Percentiles rank a stretch among this genome's conserved stretches.
Conservation (phyloP, 2,888 invertebrate genomes). For the Actias luna region DNA sequence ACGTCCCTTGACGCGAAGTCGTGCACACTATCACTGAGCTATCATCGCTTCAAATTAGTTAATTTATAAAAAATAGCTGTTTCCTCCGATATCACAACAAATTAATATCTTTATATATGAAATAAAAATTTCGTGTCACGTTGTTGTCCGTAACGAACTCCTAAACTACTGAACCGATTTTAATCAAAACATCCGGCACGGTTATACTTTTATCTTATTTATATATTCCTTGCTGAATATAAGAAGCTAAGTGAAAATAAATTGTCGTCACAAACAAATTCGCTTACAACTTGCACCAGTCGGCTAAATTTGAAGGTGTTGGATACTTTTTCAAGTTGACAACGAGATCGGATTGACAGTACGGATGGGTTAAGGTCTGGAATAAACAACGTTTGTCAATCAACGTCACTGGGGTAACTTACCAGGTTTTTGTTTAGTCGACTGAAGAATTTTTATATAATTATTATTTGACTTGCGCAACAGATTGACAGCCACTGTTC, state of each 20-base stretch:
- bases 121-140: no score
- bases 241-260: neutral
- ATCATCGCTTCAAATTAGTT: no score
- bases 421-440: slow-evolving; percentile 37
- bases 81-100: no score
- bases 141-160: no score
- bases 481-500: neutral
- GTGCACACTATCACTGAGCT: no score
- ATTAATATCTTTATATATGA: no score
- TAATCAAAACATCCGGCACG: no score
- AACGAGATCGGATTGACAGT: slow-evolving; percentile 60
- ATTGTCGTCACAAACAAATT: neutral
- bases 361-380: slow-evolving; percentile 50
- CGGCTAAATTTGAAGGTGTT: slow-evolving; percentile 36
- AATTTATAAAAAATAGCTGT: no score
- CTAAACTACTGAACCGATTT: no score
- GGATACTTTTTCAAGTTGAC: slow-evolving; percentile 56
- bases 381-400: slow-evolving; percentile 60
- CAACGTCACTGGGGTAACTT: slow-evolving; percentile 41
- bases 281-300: slow-evolving; percentile 31
- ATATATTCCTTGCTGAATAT: no score
- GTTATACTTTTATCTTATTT: no score
- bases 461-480: slow-evolving; percentile 5
- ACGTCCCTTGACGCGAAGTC: no score
- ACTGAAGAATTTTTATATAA: slow-evolving; percentile 39